Percentiles rank a stretch among this genome's conserved stretches.
These are phyloP conservation scores for Paramormyrops hopkinsi DNA, from an alignment of 2,797 vertebrate genomes.

Conservation along the genomic window DNA sequence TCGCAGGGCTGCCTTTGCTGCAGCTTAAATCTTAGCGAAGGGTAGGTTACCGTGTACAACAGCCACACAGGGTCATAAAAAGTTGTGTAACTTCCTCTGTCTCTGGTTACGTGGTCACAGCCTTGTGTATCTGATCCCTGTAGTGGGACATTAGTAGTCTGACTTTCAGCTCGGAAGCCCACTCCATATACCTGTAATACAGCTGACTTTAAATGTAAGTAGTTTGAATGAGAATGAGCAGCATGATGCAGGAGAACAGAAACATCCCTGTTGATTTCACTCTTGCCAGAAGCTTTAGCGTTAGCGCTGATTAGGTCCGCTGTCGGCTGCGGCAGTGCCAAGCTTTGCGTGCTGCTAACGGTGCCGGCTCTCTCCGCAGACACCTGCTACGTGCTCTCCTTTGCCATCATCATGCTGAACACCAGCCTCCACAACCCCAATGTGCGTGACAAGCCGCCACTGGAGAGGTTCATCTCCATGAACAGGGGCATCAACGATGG, in stretches of 20 bases:
- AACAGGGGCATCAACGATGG: slow-evolving; percentile 91
- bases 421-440: slow-evolving; percentile 94
- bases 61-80: not conserved
- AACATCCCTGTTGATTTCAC: not conserved
- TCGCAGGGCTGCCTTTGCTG: not conserved
- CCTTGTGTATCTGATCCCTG: not conserved
- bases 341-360: not conserved
- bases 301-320: not conserved
- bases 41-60: not conserved
- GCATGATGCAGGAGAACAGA: not conserved
- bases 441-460: slow-evolving; percentile 82
- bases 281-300: not conserved
- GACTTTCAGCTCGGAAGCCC: not conserved
- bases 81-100: not conserved
- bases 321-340: not conserved
- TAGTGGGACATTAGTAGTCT: not conserved
- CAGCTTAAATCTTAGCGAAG: not conserved
- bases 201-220: not conserved
- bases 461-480: slow-evolving; percentile 90
- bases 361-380: slow-evolving; percentile 57
- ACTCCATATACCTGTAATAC: not conserved
- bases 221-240: not conserved
- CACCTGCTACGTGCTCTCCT: slow-evolving; percentile 92
- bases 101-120: not conserved
- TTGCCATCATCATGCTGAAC: slow-evolving; percentile 96